These are phyloP conservation scores for Mallotus villosus DNA, from an alignment of 2,797 vertebrate genomes.

Conservation along the genomic window DNA sequence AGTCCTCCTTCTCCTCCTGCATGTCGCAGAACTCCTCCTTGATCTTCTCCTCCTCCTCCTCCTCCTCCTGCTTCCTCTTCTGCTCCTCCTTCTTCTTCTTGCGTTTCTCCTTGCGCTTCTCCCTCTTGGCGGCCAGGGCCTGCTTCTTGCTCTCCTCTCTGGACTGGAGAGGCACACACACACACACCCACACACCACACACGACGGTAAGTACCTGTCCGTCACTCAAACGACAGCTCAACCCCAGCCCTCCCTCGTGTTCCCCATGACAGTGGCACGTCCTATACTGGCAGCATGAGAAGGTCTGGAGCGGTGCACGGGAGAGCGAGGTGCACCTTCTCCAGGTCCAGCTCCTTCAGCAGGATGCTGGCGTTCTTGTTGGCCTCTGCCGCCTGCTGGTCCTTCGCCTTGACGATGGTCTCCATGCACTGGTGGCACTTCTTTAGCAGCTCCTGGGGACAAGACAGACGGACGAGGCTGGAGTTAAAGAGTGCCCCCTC, in stretches of 20 bases:
- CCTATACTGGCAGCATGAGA: too few relatives aligned
- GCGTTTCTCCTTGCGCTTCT: constrained; percentile 96
- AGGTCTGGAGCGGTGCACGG: too few relatives aligned
- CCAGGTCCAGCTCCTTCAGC: constrained; percentile 95
- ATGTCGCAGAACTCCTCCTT: constrained; percentile 87
- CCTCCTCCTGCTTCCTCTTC: constrained; percentile 82
- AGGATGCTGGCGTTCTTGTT: constrained; percentile 99
- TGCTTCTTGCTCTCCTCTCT: constrained; percentile 98
- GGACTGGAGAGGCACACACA: constrained; percentile 72
- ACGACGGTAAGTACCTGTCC: too few relatives aligned
- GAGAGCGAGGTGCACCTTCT: constrained; percentile 81
- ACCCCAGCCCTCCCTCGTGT: neutral
- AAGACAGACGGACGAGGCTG: constrained; percentile 1
- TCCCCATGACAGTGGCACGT: too few relatives aligned
- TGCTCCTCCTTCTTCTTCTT: constrained; percentile 99
- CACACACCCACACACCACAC: constrained; percentile 16
- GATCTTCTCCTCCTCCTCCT: constrained; percentile 90
- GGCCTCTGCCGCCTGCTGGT: constrained; percentile 98
- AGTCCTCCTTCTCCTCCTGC: constrained; percentile 87
- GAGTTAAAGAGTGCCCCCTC: neutral
- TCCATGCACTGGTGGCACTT: constrained; percentile 99
- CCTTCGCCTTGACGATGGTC: constrained; percentile 99
- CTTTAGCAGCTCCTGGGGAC: constrained; percentile 89
- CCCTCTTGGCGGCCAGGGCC: constrained; percentile 94
- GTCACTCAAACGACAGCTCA: neutral